Evolutionary conservation across 2,797 vertebrate species (phyloP).

Genomic region (Hoplostethus mediterraneus): DNA sequence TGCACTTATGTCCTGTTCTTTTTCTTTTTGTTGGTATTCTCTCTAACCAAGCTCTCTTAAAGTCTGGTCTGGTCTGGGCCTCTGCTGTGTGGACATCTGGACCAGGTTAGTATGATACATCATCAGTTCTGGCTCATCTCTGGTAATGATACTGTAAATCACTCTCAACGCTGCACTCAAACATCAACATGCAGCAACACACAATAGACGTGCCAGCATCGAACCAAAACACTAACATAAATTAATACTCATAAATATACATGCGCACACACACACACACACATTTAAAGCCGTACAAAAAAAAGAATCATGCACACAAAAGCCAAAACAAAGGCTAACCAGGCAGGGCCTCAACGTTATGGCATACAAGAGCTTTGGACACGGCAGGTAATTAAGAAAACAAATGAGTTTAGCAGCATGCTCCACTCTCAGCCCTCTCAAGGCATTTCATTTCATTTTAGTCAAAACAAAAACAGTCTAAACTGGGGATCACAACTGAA

Average conservation of each 20-base stretch:
- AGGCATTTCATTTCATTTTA: constrained; percentile 57
- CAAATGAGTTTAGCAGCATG: constrained; percentile 70
- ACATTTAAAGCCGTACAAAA: constrained; percentile 25
- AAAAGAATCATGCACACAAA: constrained; percentile 39
- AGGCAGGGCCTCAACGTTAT: constrained; percentile 33
- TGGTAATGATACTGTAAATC: not conserved
- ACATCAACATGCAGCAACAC: not conserved
- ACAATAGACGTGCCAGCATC: not conserved
- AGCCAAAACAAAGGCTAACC: constrained; percentile 53
- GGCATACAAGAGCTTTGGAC: constrained; percentile 51
- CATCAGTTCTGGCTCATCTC: not conserved
- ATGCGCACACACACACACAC: constrained; percentile 29
- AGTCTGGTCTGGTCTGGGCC: not conserved
- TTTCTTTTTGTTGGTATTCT: constrained; percentile 18
- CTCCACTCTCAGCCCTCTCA: constrained; percentile 38
- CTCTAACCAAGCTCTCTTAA: constrained; percentile 5
- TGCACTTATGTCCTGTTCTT: not conserved
- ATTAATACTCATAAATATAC: not conserved
- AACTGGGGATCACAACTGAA: constrained; percentile 33
- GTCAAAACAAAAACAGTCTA: constrained; percentile 25
- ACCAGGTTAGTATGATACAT: not conserved
- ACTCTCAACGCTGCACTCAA: not conserved
- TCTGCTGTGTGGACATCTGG: not conserved
- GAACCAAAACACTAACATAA: not conserved
- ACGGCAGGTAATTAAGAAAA: constrained; percentile 74